phyloP scores from a whole-genome alignment of 2,888 invertebrate genomes.

The Drosophila meridiana region DNA sequence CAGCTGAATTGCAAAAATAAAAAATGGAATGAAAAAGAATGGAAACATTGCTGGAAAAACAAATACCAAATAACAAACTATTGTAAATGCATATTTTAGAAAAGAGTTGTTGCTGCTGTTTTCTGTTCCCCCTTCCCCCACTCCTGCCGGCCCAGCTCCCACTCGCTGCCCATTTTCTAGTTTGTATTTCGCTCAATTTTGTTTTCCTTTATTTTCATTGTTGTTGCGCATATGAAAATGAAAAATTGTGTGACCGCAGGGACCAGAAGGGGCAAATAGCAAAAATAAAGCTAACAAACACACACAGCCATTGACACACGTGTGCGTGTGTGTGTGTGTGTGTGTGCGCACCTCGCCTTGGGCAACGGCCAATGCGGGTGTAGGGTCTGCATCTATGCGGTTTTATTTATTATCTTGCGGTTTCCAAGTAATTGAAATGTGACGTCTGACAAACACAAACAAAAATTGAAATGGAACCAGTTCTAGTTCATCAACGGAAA shows the following conservation, averaged over 20 bases:
- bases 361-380: slow-evolving; percentile 7
- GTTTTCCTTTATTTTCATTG: slow-evolving; percentile 21
- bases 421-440: slow-evolving; percentile 63
- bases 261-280: slow-evolving; percentile 54
- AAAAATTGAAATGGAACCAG: slow-evolving; percentile 8
- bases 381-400: slow-evolving; percentile 9
- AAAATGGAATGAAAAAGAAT: neutral
- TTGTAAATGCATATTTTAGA: slow-evolving; percentile 61
- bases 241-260: slow-evolving; percentile 77
- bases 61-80: slow-evolving; percentile 65
- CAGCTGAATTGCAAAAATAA: slow-evolving; percentile 29
- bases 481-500: neutral
- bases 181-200: slow-evolving; percentile 17
- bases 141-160: neutral
- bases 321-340: neutral
- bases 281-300: slow-evolving; percentile 16
- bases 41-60: slow-evolving; percentile 37
- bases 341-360: slow-evolving; percentile 9
- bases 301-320: slow-evolving; percentile 22
- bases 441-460: slow-evolving; percentile 34
- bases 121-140: neutral
- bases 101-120: slow-evolving; percentile 13
- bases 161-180: neutral
- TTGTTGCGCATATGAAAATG: slow-evolving; percentile 60
- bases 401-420: slow-evolving; percentile 51